phyloP scores from a whole-genome alignment of 2,113 vertebrate species.

The Anarhynchus alexandrinus region DNA sequence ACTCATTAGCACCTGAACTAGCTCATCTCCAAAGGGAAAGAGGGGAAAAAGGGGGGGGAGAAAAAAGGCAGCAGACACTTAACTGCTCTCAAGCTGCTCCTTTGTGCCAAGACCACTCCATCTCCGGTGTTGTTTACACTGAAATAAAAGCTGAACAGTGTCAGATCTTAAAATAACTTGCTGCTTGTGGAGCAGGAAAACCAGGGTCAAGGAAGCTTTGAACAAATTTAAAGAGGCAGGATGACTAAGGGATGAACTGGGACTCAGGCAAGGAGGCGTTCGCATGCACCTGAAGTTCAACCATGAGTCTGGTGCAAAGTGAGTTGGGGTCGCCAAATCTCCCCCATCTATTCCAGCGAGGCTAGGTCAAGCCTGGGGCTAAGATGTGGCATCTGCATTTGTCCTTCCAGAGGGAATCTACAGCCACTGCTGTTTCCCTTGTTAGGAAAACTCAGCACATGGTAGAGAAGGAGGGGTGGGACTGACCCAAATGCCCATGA shows the following conservation, averaged over 20 bases:
- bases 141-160: constrained; percentile 56
- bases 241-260: not conserved
- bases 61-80: not conserved
- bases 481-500: not conserved
- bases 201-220: constrained; percentile 53
- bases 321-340: not conserved
- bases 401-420: not conserved
- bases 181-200: constrained; percentile 54
- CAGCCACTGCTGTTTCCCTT: not conserved
- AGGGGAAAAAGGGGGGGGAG: not conserved
- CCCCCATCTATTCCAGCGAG: rapidly evolving
- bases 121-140: constrained; percentile 44
- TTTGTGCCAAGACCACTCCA: constrained; percentile 60
- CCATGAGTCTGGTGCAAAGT: not conserved
- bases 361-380: not conserved
- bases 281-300: not conserved
- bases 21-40: not conserved
- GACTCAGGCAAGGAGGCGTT: not conserved
- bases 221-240: constrained; percentile 54
- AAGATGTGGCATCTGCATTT: not conserved
- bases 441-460: not conserved
- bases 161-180: constrained; percentile 66
- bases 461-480: not conserved
- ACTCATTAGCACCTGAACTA: not conserved
- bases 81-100: not conserved